Evolutionary conservation across 2,797 vertebrate species (phyloP).

Genomic region (Eupleurogrammus muticus): DNA sequence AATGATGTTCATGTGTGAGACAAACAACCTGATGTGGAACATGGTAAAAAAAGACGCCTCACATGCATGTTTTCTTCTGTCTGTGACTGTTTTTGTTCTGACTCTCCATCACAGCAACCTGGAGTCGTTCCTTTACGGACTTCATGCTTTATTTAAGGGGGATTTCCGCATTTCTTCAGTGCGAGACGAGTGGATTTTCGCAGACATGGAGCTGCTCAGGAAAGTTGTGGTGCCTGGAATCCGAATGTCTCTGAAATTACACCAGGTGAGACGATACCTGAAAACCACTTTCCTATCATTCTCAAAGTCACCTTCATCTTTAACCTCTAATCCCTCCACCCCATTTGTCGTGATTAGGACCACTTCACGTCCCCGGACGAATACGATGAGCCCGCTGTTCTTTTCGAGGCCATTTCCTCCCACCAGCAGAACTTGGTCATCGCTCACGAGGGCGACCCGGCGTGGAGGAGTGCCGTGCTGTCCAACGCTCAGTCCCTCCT

Average conservation of each 20-base stretch:
- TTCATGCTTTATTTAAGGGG: constrained; percentile 98
- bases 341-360: constrained; percentile 82
- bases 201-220: constrained; percentile 98
- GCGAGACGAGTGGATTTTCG: constrained; percentile 98
- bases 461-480: constrained; percentile 96
- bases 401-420: constrained; percentile 95
- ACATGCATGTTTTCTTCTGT: neutral
- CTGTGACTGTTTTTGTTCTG: neutral
- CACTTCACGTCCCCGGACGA: constrained; percentile 99
- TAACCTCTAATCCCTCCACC: too few relatives aligned
- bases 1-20: neutral
- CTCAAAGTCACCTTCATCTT: neutral
- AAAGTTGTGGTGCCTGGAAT: constrained; percentile 98
- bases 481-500: constrained; percentile 95
- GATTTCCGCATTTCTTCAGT: constrained; percentile 98
- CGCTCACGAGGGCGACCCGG: constrained; percentile 96
- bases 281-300: neutral
- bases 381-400: constrained; percentile 94
- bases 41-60: too few relatives aligned
- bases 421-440: constrained; percentile 97
- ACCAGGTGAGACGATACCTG: constrained; percentile 87
- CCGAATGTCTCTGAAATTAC: constrained; percentile 97
- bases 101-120: constrained; percentile 88
- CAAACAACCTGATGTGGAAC: constrained; percentile 2
- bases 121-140: constrained; percentile 97